phyloP scores from a whole-genome alignment of 2,113 vertebrate genomes.

The Tapirus terrestris region DNA sequence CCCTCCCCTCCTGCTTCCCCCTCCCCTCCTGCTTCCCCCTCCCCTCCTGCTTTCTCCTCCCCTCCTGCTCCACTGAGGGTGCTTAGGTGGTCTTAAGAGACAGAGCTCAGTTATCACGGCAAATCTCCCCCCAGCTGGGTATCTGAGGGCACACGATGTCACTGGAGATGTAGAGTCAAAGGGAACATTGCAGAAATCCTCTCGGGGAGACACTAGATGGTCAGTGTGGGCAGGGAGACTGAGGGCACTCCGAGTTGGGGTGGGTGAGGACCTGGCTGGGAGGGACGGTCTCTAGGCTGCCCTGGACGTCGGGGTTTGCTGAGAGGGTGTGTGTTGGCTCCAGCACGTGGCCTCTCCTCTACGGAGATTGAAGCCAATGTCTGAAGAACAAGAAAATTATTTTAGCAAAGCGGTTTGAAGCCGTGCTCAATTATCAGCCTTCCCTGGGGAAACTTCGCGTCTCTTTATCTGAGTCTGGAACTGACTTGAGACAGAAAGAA shows the following conservation, averaged over 20 bases:
- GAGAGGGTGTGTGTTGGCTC: accelerated
- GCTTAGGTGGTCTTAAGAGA: not conserved
- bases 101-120: too few species aligned
- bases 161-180: not conserved
- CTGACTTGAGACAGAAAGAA: not conserved
- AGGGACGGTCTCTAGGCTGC: not conserved
- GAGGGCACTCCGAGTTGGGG: not conserved
- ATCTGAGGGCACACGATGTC: not conserved
- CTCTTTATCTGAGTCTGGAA: not conserved
- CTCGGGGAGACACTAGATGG: not conserved
- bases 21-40: too few species aligned
- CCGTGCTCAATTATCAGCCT: not conserved
- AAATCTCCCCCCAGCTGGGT: not conserved
- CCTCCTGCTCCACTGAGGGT: not conserved
- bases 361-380: not conserved
- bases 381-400: not conserved
- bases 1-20: not conserved
- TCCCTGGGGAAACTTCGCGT: not conserved
- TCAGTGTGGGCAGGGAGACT: not conserved
- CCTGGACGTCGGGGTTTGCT: not conserved
- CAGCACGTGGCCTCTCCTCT: not conserved
- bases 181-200: not conserved
- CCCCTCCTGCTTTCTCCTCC: not conserved
- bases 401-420: not conserved
- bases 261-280: not conserved